Base-by-base conservation (phyloP, 2,797 vertebrate species). In the Pteropus rufus region DNA sequence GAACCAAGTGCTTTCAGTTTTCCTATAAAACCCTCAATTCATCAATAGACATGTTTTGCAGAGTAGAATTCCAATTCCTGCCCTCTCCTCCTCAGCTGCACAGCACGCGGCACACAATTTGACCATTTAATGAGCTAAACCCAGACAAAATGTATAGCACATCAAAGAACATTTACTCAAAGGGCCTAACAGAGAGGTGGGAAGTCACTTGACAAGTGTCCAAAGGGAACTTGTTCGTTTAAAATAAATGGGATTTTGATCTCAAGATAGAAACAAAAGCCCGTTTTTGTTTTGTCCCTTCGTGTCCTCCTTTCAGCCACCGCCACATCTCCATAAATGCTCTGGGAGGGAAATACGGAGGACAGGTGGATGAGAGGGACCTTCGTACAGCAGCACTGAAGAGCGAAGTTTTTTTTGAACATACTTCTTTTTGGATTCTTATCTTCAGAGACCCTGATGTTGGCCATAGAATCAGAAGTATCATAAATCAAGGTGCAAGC, bases 71-170 rank as follows among this genome's bases (percentile, higher is more conserved):
- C 49, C 3, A 31, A 2, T 31, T 77, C 36, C 26, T 19, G 15
- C 49, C 23, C 36, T 60, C 1, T 29, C 19, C 44, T 41, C 21
- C 12, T 88, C 18, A 58, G 8, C 26, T 14, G 1, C 44, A 70
- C 2, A 19, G 49, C 16, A 18, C 2, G 8, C 39, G 73, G 16
- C 8, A 39, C 41, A 23, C 31, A 46, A 64, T 80, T 62, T 70
- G 58, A 89, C n/a, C 26, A 54, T 34, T 80, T 89, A 80, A 70
- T 90, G 46, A 90, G 36, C 52, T 80, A 56, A 92, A 67, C 2
- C 41, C 75, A 76, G 54, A 24, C 7, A 76, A 11, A 62, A 65
- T 26, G 19, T 44, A 36, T 41, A 75, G 16, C 10, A 73, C 49
- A 31, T 10, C 34, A 89, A 65, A 77, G 41, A 79, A 52, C 31